These are phyloP conservation scores for Myrmecophaga tridactyla DNA, from an alignment of 2,113 vertebrate species.

Conservation along the genomic window DNA sequence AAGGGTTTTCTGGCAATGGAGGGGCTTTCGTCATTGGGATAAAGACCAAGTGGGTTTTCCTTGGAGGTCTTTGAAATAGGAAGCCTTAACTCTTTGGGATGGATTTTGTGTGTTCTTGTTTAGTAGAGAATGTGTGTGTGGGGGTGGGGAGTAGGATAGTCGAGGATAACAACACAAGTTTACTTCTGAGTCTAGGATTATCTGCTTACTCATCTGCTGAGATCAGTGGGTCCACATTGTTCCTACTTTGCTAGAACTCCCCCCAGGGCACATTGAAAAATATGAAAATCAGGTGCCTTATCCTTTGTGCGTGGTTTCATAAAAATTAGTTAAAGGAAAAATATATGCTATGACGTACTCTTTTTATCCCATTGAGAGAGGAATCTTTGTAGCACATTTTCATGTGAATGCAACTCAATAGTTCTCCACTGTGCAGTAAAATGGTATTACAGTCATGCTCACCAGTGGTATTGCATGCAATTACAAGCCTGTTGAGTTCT, in stretches of 20 bases:
- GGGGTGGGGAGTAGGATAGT: background rate
- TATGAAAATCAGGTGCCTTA: constrained; percentile 24
- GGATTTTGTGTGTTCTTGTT: background rate
- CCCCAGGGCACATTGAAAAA: background rate
- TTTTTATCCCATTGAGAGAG: constrained; percentile 25
- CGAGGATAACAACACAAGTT: background rate
- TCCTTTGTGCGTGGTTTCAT: constrained; percentile 59
- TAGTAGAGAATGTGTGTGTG: background rate
- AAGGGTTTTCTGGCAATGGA: background rate
- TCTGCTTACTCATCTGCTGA: background rate
- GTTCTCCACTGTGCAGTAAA: constrained; percentile 60
- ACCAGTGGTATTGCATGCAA: background rate
- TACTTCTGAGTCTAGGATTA: background rate
- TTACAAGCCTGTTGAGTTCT: constrained; percentile 62
- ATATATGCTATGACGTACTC: constrained; percentile 38
- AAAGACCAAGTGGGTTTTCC: constrained; percentile 7
- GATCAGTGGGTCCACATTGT: background rate
- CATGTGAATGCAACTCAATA: constrained; percentile 37
- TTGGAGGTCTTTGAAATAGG: background rate
- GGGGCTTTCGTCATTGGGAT: background rate
- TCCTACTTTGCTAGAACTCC: constrained; percentile 18
- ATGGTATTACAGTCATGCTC: constrained; percentile 34
- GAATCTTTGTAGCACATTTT: constrained; percentile 31
- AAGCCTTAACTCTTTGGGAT: background rate
- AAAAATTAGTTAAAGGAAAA: constrained; percentile 71